Evolutionary conservation across 2,113 vertebrate genomes (phyloP).

Genomic region (Oxyruncus cristatus): DNA sequence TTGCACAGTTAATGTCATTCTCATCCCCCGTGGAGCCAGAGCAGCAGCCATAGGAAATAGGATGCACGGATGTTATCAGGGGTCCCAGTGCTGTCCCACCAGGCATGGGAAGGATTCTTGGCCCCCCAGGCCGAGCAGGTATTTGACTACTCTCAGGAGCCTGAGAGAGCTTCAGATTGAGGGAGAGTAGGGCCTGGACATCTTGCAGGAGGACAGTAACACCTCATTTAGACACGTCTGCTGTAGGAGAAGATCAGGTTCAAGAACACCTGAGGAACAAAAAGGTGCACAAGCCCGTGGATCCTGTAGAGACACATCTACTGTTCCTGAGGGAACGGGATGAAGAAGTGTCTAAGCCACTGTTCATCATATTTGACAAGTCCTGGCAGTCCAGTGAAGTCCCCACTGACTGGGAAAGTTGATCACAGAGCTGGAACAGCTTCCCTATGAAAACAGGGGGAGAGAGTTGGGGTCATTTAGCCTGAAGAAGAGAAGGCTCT

Average conservation of each 20-base stretch:
- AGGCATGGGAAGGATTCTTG: neutral
- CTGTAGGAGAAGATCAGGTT: neutral
- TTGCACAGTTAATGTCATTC: neutral
- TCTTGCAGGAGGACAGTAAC: neutral
- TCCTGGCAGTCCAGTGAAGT: neutral
- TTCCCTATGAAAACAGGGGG: neutral
- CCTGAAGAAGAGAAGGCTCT: neutral
- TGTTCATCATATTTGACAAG: neutral
- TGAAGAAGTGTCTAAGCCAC: neutral
- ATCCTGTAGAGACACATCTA: neutral
- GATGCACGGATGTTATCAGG: too few species aligned
- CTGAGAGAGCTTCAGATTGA: neutral
- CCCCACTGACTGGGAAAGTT: fast-evolving
- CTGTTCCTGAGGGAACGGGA: fast-evolving
- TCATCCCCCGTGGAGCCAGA: neutral
- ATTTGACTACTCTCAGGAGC: neutral
- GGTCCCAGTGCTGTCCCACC: neutral
- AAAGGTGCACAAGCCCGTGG: neutral
- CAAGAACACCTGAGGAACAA: neutral
- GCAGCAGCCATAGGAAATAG: neutral
- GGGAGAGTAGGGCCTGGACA: neutral
- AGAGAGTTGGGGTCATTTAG: too few species aligned
- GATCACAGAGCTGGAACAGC: neutral
- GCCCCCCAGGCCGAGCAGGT: fast-evolving
- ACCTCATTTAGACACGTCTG: neutral